Evolutionary conservation across 2,888 invertebrate genomes (phyloP), one percentile per base, ranked within the genome.

Genomic region (Morinoia aosen): DNA sequence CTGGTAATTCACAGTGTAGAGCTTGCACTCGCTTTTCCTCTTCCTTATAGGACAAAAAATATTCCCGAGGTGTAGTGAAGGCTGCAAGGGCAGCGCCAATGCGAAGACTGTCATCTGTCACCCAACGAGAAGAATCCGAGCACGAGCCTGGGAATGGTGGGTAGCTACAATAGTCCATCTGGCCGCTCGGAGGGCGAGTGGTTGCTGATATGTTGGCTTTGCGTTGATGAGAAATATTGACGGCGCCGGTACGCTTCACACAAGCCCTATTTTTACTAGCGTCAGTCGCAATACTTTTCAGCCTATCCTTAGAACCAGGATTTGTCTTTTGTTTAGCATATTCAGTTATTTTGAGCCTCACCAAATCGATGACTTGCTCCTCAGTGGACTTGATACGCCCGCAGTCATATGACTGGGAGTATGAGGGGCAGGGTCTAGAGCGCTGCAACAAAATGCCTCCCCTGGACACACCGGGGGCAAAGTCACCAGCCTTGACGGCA

Each of bases 351-450:
- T 93, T 93, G 48, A 48, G 8, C 48, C 57, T 93, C n/a, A 93
- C 25, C 25, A 93, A 57, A 57, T 93, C 58, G 93, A 57, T 57
- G 57, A 93, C 48, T 93, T 93, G 93, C n/a, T 93, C 93, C 16
- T 93, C 93, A 57, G 93, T 16, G 57, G 93, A 93, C 57, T 57
- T 93, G 93, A 57, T 57, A 14, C 56, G 93, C 12, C 12, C 58
- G 33, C 19, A 48, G 40, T 90, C 40, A 19, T 39, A 40, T 39
- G 90, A 48, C 39, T 40, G 48, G 19, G 90, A 90, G 39, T n/a
- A 11, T 33, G 88, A 88, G 1, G 33, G 39, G 88, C 39, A 39
- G 88, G 39, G 12, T 88, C 39, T 5, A 33, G 88, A 88, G 88
- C 88, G 88, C n/a, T 33, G 90, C 90, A 90, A 39, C 39, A 90